Evolutionary conservation across 1,140 invertebrate species (phyloP), one percentile per base, ranked within the genome.

Genomic region (Paracyclopina nana): DNA sequence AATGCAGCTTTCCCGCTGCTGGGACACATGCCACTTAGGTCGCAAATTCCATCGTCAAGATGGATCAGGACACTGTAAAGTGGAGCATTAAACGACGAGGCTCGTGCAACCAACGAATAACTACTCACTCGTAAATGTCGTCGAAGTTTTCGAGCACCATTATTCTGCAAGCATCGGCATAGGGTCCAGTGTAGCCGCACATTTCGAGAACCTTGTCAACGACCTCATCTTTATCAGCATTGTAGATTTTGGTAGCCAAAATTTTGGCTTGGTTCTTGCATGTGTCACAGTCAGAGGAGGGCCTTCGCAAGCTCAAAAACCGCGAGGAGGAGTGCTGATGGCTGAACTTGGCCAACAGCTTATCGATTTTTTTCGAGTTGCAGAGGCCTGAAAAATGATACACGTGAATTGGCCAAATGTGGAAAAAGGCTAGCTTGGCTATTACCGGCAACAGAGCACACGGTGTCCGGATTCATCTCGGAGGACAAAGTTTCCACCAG

Each of bases 401-500:
- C n/a, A n/a, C n/a, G n/a, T n/a, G n/a, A n/a, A n/a, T n/a, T n/a
- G n/a, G n/a, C n/a, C n/a, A n/a, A n/a, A n/a, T n/a, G n/a, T n/a
- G n/a, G n/a, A n/a, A n/a, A n/a, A n/a, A n/a, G n/a, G n/a, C n/a
- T n/a, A n/a, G n/a, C n/a, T n/a, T n/a, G n/a, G n/a, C n/a, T n/a
- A 9, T 49, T 46, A 46, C 44, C 52, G 12, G 52, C 52, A 2
- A 25, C 25, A 2, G 46, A 22, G 16, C 52, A 31, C 31, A 43
- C 28, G 38, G 54, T 71, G 57, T 80, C 73, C 11, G 81, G 81
- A 67, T 86, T 79, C 82, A 87, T 85, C 63, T 85, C 70, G 0
- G 82, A 85, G 3, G 81, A 75, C 22, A 88, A 62, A 9, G 80
- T 82, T 59, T 91, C 84, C 31, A 90, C 73, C 34, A 92, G 61